Base-by-base conservation (phyloP, 2,113 vertebrate species). In the Eurystomus gularis region DNA sequence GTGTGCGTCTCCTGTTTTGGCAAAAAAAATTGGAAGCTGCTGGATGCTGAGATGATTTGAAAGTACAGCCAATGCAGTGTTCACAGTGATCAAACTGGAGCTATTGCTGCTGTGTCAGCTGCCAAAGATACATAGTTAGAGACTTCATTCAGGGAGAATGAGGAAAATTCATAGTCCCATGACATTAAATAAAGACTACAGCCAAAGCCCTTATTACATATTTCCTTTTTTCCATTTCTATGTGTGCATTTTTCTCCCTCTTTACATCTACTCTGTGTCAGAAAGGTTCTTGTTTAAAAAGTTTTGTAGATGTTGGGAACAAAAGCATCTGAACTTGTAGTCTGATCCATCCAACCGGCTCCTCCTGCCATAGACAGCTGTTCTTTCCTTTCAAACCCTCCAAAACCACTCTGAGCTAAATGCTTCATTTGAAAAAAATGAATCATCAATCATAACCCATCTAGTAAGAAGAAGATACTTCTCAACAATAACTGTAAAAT, bases 371-470 rank as follows among this genome's bases (percentile, higher is more conserved):
- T n/a, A 54, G 42, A 81, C 58, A 92, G 46, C 82, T 92, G 88
- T 86, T 92, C 86, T 96, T 95, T 95, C 81, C 87, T 96, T 93
- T 91, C 46, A 49, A 35, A 78, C 42, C 4, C 48, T 94, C 86
- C 83, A 86, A 96, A 95, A 78, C 64, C 42, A 60, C 91, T 95
- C 40, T 85, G 81, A 86, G 49, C 68, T 92, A 61, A 94, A 93
- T 73, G 65, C 58, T 86, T 92, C 68, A 85, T 82, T 44, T 6
- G 64, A 71, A 91, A 39, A 25, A 37, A 78, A 46, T 55, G 90
- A 86, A 48, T 95, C 86, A 90, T 94, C 72, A 60, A 29, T 92
- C 92, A 86, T 70, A 90, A 86, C 26, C 40, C 76, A 75, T 72
- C 64, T 64, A 54, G 29, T 20, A 73, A 82, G 57, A 20, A 61